Base-by-base conservation (phyloP, 2,888 invertebrate genomes). In the Drosophila acutilabella region DNA sequence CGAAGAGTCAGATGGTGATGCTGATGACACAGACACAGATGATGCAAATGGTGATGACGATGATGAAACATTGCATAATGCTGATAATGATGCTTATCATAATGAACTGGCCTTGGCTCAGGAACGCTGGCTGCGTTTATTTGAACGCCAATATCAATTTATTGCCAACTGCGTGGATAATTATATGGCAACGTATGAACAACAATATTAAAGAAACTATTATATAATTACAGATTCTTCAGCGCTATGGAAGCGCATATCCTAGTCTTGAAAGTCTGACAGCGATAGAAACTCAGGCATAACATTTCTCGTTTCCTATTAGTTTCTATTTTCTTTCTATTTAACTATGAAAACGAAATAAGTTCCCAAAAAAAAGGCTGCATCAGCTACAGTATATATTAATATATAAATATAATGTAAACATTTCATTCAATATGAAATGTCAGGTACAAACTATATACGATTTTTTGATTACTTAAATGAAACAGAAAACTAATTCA, bases 181-280 rank as follows among this genome's bases (percentile, higher is more conserved):
- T 7, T 67, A 67, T 11, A 42, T 71, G 66, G 58, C 65, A 7
- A 51, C 23, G 1, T 48, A 26, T 59, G 16, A 36, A 7, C 48
- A 44, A 6, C 23, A 59, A 16, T 14, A 68, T 11, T 65, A 50
- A 72, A 40, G 0, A 42, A 14, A 50, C 30, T 14, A 42, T 45
- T 30, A 45, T 4, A 60, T 52, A 33, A 23, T 40, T 36, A 10
- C 1, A 42, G 38, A 45, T 59, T 71, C n/a, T 36, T 36, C 30
- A 53, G 64, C 59, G 71, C 61, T 68, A 57, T 57, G 68, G 45
- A 71, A 62, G 65, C 62, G 64, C 50, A 42, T 41, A 53, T 76
- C 64, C 76, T 76, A 72, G 75, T 76, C 76, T 71, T 33, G n/a
- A 59, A 64, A 62, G 76, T 76, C 76, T 75, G 76, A 75, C 54